Evolutionary conservation across 2,888 invertebrate genomes (phyloP), one percentile per base, ranked within the genome.

Genomic region (Megalurothrips usitatus): DNA sequence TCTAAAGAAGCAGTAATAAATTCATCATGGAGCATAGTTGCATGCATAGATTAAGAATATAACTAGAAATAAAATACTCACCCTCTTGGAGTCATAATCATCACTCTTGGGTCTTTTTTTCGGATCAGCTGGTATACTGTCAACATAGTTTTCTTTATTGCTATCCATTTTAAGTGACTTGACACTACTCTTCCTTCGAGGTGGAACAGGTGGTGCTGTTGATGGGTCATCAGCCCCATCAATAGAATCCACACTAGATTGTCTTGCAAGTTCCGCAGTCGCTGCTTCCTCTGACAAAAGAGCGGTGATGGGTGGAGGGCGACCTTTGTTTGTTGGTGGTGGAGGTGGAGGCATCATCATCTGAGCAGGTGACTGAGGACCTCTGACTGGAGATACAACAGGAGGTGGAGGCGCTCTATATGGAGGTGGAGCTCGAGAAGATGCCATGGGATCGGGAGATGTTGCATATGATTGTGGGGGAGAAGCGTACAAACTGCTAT

Each of bases 361-460:
- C 11, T 34, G 63, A 26, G 80, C 68, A 8, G 6, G 43, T 19
- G 75, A 80, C 68, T 83, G 82, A 79, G 82, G 79, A 28, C 81
- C 80, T 79, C 82, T 82, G n/a, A 82, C 83, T 48, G 83, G 83
- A 0, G 82, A 81, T 48, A 78, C 48, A 28, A 86, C 89, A 47
- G 90, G 85, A 80, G 86, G 86, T 48, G 86, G 89, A 10, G 91
- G 91, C 28, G 90, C 90, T 26, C 89, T 89, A 83, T 89, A 88
- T 0, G 90, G 89, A 17, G 90, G 90, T 0, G 90, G 89, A 3
- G 84, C 84, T 12, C 86, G 87, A 10, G 87, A 87, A 63, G 26
- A 82, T 82, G 23, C 68, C 48, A 79, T 26, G 11, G 68, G 26
- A 12, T 75, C 68, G 8, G 68, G 12, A 79, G 80, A 83, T 58